Evolutionary conservation across 2,888 invertebrate genomes (phyloP).

Genomic region (Celastrina argiolus): DNA sequence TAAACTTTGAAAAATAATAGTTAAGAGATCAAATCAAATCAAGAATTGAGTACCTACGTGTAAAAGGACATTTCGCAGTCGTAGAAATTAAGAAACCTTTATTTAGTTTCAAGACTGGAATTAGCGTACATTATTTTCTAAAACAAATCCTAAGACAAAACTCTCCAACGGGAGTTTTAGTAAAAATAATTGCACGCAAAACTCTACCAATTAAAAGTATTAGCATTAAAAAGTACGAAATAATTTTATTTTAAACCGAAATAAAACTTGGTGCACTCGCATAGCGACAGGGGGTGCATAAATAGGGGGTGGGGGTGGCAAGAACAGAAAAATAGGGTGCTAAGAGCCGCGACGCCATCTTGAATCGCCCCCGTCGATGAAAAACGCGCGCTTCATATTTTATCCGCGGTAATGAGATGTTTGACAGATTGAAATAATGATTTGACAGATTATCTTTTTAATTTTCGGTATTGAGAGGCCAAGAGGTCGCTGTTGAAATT

Average conservation of each 20-base stretch:
- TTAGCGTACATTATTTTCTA: not conserved
- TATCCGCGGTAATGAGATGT: constrained; percentile 28
- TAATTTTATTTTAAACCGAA: constrained; percentile 40
- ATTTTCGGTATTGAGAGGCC: not conserved
- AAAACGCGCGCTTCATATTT: constrained; percentile 40
- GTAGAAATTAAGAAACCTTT: no score
- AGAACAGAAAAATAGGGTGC: constrained; percentile 71
- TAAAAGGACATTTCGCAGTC: no score
- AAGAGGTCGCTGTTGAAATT: not conserved
- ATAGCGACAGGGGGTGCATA: constrained; percentile 48
- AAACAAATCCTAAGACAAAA: not conserved
- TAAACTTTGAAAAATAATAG: no score
- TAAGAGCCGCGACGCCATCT: constrained; percentile 64
- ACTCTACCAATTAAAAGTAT: constrained; percentile 41
- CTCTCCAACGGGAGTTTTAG: not conserved
- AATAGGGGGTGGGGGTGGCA: constrained; percentile 52
- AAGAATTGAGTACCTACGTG: no score
- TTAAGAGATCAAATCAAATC: no score
- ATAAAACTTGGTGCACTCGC: constrained; percentile 49
- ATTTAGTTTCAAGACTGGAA: not conserved
- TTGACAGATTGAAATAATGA: constrained; percentile 20
- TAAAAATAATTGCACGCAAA: constrained; percentile 34
- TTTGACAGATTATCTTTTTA: constrained; percentile 3
- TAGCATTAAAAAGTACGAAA: constrained; percentile 37
- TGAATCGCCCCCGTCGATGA: constrained; percentile 51